Conservation (phyloP, 2,113 vertebrate genomes). For the Pseudonaja textilis region DNA sequence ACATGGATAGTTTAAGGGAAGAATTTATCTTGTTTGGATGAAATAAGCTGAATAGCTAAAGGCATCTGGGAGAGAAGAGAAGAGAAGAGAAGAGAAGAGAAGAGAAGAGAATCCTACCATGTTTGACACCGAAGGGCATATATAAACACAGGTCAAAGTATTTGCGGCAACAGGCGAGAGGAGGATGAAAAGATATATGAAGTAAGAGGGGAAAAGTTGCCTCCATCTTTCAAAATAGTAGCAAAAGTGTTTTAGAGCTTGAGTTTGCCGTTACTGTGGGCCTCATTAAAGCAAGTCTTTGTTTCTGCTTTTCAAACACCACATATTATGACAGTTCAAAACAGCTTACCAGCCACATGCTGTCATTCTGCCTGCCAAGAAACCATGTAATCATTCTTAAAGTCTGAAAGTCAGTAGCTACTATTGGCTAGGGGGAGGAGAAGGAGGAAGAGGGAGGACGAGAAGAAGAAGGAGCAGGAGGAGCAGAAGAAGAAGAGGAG, state of each 20-base stretch:
- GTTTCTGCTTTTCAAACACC: slow-evolving; percentile 59
- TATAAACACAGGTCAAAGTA: slow-evolving; percentile 26
- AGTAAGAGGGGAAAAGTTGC: slow-evolving; percentile 42
- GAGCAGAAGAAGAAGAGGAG: not conserved
- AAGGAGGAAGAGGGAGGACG: slow-evolving; percentile 32
- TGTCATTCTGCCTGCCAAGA: slow-evolving; percentile 59
- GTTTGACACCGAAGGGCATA: slow-evolving; percentile 30
- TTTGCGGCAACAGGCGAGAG: slow-evolving; percentile 39
- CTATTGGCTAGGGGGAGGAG: slow-evolving; percentile 42
- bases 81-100: slow-evolving; percentile 47
- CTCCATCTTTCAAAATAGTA: slow-evolving; percentile 46
- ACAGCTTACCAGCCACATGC: slow-evolving; percentile 57
- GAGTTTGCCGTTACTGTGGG: slow-evolving; percentile 47
- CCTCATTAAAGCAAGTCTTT: slow-evolving; percentile 56
- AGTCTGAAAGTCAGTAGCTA: slow-evolving; percentile 50
- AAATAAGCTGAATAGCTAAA: slow-evolving; percentile 47
- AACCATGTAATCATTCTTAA: slow-evolving; percentile 60
- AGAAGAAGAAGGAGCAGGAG: too few relatives aligned
- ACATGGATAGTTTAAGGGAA: slow-evolving; percentile 51
- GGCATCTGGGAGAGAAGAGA: slow-evolving; percentile 38
- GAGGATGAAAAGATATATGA: slow-evolving; percentile 25
- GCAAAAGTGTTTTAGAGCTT: slow-evolving; percentile 49
- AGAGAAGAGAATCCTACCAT: slow-evolving; percentile 46
- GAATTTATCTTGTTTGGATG: slow-evolving; percentile 43
- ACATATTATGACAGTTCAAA: slow-evolving; percentile 66